Percentiles rank a stretch among this genome's conserved stretches.
Evolutionary conservation across 2,113 vertebrate genomes (phyloP).

Genomic region (human): GRCh38 chr3:28027001-28027500

Average conservation of each 20-base stretch:
- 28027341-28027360: not conserved
- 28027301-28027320: not conserved
- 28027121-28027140: not conserved
- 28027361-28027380: no score
- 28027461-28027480: not conserved
- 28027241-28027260: not conserved
- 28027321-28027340: not conserved
- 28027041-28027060: not conserved
- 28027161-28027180: not conserved
- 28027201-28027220: not conserved
- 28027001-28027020: not conserved
- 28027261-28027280: not conserved
- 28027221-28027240: not conserved
- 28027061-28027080: not conserved
- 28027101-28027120: not conserved
- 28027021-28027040: not conserved
- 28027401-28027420: not conserved
- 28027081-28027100: not conserved
- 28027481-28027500: not conserved
- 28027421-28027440: not conserved
- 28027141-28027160: not conserved
- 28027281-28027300: not conserved
- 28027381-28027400: not conserved
- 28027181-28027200: not conserved
- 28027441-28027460: not conserved